These are phyloP conservation scores for Drosophila jambulina DNA, from an alignment of 1,140 invertebrate genomes.

Conservation along the genomic window DNA sequence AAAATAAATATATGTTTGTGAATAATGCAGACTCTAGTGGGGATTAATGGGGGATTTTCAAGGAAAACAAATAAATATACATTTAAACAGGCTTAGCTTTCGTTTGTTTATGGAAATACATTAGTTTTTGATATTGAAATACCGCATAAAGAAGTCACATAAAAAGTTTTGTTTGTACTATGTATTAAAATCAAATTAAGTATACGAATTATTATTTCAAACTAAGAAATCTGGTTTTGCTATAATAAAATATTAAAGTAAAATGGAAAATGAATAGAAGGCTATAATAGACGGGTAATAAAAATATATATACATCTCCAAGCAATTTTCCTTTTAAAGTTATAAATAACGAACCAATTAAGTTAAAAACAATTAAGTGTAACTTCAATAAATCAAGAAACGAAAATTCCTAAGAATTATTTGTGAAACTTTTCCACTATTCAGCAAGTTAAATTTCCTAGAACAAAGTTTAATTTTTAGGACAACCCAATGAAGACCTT, in stretches of 20 bases:
- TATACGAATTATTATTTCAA: background rate
- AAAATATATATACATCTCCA: background rate
- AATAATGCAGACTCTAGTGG: slow-evolving; percentile 4
- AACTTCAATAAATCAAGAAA: background rate
- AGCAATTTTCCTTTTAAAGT: too few species aligned
- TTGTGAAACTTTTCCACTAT: background rate
- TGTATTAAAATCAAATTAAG: background rate
- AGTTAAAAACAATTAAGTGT: background rate
- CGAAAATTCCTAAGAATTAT: background rate
- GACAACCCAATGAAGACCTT: background rate
- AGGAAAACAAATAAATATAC: slow-evolving; percentile 21
- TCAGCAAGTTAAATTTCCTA: background rate
- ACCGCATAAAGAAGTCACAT: background rate
- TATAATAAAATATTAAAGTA: too few species aligned
- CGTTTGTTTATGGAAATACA: slow-evolving; percentile 9
- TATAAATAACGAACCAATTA: too few species aligned
- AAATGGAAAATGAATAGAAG: background rate
- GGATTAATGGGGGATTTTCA: slow-evolving; percentile 25
- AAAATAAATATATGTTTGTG: background rate
- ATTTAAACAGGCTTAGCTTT: slow-evolving; percentile 17
- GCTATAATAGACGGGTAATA: background rate
- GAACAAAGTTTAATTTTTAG: background rate
- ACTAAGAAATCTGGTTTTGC: too few species aligned
- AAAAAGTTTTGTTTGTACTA: background rate
- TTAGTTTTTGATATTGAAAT: background rate